Evolutionary conservation across 2,113 vertebrate species (phyloP).

Genomic region (Octodon degus): DNA sequence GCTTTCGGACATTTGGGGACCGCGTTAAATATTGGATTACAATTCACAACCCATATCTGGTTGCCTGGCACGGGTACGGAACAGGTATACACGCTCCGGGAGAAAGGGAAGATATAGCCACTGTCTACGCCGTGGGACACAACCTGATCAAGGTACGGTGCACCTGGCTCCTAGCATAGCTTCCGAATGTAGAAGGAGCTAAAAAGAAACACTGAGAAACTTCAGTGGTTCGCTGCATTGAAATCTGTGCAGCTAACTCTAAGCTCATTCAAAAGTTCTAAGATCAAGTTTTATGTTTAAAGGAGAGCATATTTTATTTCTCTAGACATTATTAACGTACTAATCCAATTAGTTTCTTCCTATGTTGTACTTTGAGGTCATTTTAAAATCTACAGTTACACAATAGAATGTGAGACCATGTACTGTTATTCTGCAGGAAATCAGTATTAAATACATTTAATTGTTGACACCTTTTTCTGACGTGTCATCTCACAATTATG

Average conservation of each 20-base stretch:
- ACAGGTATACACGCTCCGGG: conserved; percentile 95
- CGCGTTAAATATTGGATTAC: conserved; percentile 97
- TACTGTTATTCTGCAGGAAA: conserved; percentile 32
- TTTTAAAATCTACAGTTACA: conserved; percentile 1
- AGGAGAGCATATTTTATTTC: background rate
- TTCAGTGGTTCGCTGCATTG: background rate
- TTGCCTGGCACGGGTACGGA: conserved; percentile 94
- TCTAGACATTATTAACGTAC: background rate
- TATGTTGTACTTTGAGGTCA: background rate
- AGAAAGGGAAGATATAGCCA: conserved; percentile 85
- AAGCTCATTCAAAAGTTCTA: background rate
- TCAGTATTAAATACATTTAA: background rate
- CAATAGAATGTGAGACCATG: background rate
- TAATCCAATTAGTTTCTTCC: background rate
- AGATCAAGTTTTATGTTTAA: background rate
- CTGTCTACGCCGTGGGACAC: conserved; percentile 92
- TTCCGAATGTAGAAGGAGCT: background rate
- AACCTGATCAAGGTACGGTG: conserved; percentile 95
- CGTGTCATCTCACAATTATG: background rate
- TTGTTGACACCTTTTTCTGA: conserved; percentile 7
- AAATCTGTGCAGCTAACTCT: background rate
- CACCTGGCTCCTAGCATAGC: conserved; percentile 35
- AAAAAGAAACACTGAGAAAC: background rate
- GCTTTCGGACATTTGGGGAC: conserved; percentile 93
- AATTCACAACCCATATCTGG: conserved; percentile 95